A percentile compares a stretch with the other conserved stretches of the same genome.
These are phyloP conservation scores for Hemitrygon akajei DNA, from an alignment of 2,797 vertebrate species.

Conservation along the genomic window DNA sequence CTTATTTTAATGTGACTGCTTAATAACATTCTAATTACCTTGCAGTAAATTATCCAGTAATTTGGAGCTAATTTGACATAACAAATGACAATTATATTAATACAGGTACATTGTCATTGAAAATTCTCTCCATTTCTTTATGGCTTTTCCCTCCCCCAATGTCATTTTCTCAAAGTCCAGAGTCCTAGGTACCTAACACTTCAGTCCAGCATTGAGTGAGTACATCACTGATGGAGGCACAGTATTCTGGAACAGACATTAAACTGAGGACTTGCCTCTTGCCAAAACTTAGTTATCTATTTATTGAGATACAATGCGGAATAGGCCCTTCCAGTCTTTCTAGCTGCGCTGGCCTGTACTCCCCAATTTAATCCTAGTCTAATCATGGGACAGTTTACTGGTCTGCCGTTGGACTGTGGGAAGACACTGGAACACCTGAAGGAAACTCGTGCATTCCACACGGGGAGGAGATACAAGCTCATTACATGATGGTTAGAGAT, in stretches of 20 bases:
- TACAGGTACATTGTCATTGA: not conserved
- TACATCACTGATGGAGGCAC: not conserved
- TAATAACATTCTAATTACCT: slow-evolving; percentile 16
- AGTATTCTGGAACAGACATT: not conserved
- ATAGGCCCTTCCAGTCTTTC: too few relatives aligned
- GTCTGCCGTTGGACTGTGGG: too few relatives aligned
- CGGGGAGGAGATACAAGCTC: too few relatives aligned
- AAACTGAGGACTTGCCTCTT: not conserved
- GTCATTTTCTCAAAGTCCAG: not conserved
- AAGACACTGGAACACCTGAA: too few relatives aligned
- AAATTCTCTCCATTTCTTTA: not conserved
- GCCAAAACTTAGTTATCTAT: too few relatives aligned
- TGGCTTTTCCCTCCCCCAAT: not conserved
- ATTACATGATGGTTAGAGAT: not conserved
- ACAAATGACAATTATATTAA: not conserved
- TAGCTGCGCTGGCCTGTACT: too few relatives aligned
- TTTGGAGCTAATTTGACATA: slow-evolving; percentile 27
- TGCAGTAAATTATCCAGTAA: not conserved
- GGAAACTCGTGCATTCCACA: too few relatives aligned
- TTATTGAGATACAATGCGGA: too few relatives aligned
- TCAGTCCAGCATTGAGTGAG: not conserved
- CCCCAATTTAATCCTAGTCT: too few relatives aligned
- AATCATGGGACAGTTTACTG: too few relatives aligned
- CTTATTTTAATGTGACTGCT: slow-evolving; percentile 20
- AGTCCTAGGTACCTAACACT: too few relatives aligned